Conservation (phyloP, 2,797 vertebrate genomes). For the Thamnophis elegans region DNA sequence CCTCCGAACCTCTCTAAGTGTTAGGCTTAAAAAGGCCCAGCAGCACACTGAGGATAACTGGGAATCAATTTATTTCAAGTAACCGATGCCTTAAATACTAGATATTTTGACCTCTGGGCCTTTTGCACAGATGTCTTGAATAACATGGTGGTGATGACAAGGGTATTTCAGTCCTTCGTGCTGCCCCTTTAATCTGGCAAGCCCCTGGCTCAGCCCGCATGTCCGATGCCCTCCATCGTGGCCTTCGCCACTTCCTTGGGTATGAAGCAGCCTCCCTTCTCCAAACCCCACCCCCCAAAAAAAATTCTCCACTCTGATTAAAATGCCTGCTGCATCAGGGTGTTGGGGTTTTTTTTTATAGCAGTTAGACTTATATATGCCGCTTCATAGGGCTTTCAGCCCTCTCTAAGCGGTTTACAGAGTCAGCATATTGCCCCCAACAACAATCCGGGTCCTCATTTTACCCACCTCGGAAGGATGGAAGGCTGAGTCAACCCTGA, state of each 20-base stretch:
- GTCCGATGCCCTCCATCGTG: background rate
- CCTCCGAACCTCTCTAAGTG: background rate
- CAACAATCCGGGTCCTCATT: too few species aligned
- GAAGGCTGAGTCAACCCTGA: too few species aligned
- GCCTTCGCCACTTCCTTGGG: background rate
- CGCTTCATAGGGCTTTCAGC: too few species aligned
- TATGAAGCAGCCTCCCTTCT: background rate
- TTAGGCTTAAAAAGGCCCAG: background rate
- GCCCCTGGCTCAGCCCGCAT: background rate
- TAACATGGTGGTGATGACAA: background rate
- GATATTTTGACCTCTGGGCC: background rate
- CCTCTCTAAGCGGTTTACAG: too few species aligned
- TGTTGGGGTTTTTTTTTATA: too few species aligned
- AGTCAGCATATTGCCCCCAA: too few species aligned
- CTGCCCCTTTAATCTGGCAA: background rate
- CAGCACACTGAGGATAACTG: fast-evolving
- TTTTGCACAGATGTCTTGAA: background rate
- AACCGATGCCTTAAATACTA: background rate
- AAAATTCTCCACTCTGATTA: too few species aligned
- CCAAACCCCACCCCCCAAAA: too few species aligned
- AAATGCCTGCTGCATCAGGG: too few species aligned
- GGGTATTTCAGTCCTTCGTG: background rate
- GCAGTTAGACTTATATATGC: too few species aligned
- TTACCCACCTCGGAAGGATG: too few species aligned
- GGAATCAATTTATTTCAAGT: too few species aligned